Evolutionary conservation across 2,113 vertebrate species (phyloP).

Genomic region (Terrapene triunguis): DNA sequence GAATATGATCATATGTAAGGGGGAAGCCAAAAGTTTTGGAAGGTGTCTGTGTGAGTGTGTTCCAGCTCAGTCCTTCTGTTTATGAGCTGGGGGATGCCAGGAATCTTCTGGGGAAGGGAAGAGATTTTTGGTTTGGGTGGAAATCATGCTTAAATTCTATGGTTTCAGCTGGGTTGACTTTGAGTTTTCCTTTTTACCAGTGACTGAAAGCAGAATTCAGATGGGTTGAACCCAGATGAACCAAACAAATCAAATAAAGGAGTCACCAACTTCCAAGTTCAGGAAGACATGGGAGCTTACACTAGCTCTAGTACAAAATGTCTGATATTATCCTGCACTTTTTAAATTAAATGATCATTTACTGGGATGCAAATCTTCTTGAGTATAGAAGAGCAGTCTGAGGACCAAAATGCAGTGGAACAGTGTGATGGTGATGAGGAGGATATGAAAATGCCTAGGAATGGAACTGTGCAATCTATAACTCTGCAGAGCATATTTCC

Average conservation of each 20-base stretch:
- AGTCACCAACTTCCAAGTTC: not conserved
- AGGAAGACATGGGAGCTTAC: not conserved
- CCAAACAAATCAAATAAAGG: not conserved
- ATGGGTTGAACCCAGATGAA: not conserved
- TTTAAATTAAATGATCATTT: not conserved
- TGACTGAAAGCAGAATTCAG: not conserved
- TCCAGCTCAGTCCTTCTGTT: not conserved
- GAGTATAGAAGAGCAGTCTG: not conserved
- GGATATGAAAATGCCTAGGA: not conserved
- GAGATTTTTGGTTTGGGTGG: not conserved
- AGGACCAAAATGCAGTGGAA: not conserved
- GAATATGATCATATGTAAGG: not conserved
- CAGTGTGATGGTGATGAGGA: not conserved
- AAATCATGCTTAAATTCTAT: not conserved
- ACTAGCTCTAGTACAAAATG: not conserved
- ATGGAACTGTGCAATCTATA: not conserved
- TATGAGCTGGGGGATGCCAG: not conserved
- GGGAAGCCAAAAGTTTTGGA: not conserved
- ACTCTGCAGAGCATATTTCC: not conserved
- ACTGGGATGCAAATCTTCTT: not conserved
- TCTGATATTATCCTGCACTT: conserved; percentile 13
- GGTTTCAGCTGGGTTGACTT: not conserved
- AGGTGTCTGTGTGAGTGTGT: not conserved
- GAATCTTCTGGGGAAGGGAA: not conserved
- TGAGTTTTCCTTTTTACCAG: not conserved